Conservation (phyloP, 2,113 vertebrate species). For the Petroica traversi region DNA sequence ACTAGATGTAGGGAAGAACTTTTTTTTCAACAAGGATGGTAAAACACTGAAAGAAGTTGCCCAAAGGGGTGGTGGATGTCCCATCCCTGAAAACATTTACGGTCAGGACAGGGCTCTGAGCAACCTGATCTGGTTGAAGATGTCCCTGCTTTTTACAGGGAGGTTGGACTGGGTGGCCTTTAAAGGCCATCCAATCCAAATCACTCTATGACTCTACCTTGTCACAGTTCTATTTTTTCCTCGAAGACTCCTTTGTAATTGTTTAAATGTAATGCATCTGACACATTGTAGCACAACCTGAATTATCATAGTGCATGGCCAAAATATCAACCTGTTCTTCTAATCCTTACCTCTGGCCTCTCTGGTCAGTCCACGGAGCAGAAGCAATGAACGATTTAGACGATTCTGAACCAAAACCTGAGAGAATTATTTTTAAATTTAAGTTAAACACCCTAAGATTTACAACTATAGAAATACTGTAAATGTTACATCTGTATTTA, state of each 20-base stretch:
- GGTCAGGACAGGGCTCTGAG: neutral
- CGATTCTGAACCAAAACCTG: constrained; percentile 79
- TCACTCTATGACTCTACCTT: neutral
- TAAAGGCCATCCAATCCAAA: neutral
- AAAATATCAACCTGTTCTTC: neutral
- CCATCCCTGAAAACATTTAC: neutral
- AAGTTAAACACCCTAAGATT: neutral
- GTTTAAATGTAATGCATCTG: accelerated
- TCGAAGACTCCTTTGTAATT: neutral
- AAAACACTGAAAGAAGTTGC: neutral
- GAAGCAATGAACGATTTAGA: constrained; percentile 71
- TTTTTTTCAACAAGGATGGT: neutral
- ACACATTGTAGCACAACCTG: neutral
- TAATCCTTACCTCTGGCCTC: constrained; percentile 23
- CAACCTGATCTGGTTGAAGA: neutral
- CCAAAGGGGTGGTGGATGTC: neutral
- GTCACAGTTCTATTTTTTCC: neutral
- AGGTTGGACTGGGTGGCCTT: neutral
- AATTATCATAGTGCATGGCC: neutral
- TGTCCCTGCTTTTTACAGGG: neutral
- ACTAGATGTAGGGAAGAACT: neutral
- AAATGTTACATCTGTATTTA: neutral
- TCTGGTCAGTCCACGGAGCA: constrained; percentile 63
- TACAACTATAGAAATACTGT: neutral
- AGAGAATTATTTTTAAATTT: neutral